phyloP scores from a whole-genome alignment of 2,113 vertebrate genomes.

The Tragelaphus imberbis region DNA sequence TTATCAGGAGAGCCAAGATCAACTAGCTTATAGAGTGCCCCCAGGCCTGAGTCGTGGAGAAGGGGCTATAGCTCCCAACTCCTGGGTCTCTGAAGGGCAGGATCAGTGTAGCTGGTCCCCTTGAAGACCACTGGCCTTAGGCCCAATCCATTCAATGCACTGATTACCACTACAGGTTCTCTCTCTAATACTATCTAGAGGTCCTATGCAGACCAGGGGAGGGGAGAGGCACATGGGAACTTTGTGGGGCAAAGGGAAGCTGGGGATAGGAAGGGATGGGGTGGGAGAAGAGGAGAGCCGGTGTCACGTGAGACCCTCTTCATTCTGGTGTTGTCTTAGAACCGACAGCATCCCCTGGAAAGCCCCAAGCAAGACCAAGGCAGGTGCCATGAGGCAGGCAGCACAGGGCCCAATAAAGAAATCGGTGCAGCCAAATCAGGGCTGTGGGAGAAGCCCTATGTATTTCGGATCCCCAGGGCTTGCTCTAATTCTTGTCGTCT shows the following conservation, averaged over 20 bases:
- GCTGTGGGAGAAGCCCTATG: conserved; percentile 77
- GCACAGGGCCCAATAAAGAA: conserved; percentile 61
- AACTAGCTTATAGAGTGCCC: conserved; percentile 62
- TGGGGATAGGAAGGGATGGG: conserved; percentile 20
- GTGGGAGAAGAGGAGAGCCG: conserved; percentile 47
- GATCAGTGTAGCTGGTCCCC: conserved; percentile 55
- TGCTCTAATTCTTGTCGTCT: conserved; percentile 97
- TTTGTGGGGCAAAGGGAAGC: conserved; percentile 35
- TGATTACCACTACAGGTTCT: conserved; percentile 64
- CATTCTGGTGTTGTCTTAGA: conserved; percentile 69
- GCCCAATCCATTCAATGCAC: conserved; percentile 52
- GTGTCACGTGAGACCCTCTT: conserved; percentile 68
- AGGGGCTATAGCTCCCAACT: conserved; percentile 10
- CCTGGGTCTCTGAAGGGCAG: conserved; percentile 61
- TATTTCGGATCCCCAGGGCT: conserved; percentile 98
- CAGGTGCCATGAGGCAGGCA: conserved; percentile 63
- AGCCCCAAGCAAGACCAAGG: conserved; percentile 64
- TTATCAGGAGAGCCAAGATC: conserved; percentile 28
- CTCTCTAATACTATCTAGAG: conserved; percentile 69
- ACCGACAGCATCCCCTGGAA: conserved; percentile 63
- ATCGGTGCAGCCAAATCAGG: conserved; percentile 64
- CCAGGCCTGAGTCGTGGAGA: conserved; percentile 53
- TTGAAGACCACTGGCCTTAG: conserved; percentile 56
- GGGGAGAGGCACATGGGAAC: conserved; percentile 66
- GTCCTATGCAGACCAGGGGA: conserved; percentile 62